These are phyloP conservation scores for Dissostichus mawsoni DNA, from an alignment of 2,113 vertebrate genomes.

Conservation along the genomic window DNA sequence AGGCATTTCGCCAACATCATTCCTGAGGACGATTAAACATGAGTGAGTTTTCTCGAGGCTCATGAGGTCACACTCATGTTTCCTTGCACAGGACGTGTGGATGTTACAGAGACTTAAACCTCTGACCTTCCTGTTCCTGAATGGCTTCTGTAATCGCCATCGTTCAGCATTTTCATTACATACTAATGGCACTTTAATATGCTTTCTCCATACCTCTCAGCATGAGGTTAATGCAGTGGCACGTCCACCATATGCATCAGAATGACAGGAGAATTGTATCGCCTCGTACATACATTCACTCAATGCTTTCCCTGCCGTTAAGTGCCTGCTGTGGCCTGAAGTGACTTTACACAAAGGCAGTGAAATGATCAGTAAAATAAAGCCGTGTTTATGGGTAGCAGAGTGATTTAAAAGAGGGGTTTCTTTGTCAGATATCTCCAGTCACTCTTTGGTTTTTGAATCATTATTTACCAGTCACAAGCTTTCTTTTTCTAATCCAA, in stretches of 20 bases:
- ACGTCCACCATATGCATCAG: background rate
- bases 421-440: background rate
- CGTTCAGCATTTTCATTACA: conserved; percentile 11
- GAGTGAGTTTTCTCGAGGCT: background rate
- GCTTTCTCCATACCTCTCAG: background rate
- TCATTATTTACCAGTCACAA: conserved; percentile 25
- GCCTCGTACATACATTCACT: background rate
- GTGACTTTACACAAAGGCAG: background rate
- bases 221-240: conserved; percentile 7
- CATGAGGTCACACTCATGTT: background rate
- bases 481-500: background rate
- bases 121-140: conserved; percentile 11
- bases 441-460: background rate
- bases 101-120: background rate
- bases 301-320: background rate
- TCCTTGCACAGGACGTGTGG: background rate
- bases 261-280: conserved; percentile 2
- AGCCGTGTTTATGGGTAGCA: too few relatives aligned
- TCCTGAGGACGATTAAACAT: background rate
- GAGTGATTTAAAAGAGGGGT: background rate
- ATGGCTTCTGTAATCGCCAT: conserved; percentile 2
- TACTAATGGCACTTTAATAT: conserved; percentile 24
- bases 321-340: background rate
- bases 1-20: conserved; percentile 22
- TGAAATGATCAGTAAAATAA: too few relatives aligned